A percentile compares a stretch with the other conserved stretches of the same genome.
These are phyloP conservation scores for Hassar affinis DNA, from an alignment of 2,113 vertebrate species.

Conservation along the genomic window DNA sequence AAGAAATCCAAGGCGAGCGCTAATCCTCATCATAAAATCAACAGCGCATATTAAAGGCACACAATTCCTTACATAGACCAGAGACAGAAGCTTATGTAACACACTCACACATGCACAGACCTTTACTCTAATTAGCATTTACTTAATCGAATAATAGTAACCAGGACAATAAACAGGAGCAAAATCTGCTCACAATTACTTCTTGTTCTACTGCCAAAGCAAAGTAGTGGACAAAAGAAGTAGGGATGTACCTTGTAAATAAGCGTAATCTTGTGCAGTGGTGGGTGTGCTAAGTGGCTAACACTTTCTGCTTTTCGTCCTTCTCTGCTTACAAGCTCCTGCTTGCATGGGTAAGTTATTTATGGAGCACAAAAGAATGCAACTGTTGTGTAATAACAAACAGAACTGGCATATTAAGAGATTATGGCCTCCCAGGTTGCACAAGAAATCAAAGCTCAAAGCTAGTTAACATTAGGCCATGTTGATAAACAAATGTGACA, in stretches of 20 bases:
- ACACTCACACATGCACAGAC: not conserved
- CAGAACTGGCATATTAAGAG: not conserved
- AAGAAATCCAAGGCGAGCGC: not conserved
- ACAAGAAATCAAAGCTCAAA: not conserved
- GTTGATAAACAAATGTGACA: not conserved
- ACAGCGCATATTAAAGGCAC: not conserved
- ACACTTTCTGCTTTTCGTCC: not conserved
- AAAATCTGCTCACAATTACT: not conserved
- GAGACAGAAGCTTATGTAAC: conserved; percentile 1
- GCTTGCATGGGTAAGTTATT: conserved; percentile 12
- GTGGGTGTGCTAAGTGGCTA: not conserved
- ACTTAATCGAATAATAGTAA: conserved; percentile 42
- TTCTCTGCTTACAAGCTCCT: conserved; percentile 7
- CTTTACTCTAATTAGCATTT: not conserved
- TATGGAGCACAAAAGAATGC: not conserved
- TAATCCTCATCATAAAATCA: not conserved
- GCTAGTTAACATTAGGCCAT: not conserved
- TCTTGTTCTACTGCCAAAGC: conserved; percentile 15
- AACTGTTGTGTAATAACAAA: not conserved
- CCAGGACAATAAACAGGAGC: conserved; percentile 34
- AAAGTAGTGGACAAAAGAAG: conserved; percentile 31
- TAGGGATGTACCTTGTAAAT: conserved; percentile 10
- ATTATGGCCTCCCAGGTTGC: not conserved
- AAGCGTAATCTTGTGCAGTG: conserved; percentile 12
- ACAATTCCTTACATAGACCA: not conserved